phyloP scores from a whole-genome alignment of 2,888 invertebrate species.

The Noctua janthe region DNA sequence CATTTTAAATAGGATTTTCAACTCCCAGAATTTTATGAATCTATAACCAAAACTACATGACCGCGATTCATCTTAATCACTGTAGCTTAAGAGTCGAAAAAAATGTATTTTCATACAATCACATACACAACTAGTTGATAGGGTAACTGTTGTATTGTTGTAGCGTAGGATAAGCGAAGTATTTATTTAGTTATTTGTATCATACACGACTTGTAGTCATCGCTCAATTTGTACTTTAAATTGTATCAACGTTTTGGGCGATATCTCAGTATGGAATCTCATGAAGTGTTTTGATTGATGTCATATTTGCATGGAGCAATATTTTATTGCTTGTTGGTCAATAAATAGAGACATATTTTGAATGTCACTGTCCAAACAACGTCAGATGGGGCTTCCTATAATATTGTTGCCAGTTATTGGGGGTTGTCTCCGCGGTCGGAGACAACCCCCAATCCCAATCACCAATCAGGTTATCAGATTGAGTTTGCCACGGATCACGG shows the following conservation, averaged over 20 bases:
- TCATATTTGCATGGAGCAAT: neutral
- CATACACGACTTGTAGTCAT: constrained; percentile 44
- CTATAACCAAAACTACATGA: constrained; percentile 25
- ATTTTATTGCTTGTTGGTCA: neutral
- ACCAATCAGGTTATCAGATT: too few relatives aligned
- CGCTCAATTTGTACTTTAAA: constrained; percentile 63
- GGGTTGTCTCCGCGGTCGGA: too few relatives aligned
- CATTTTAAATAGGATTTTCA: neutral
- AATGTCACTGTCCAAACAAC: neutral
- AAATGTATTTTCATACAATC: constrained; percentile 69
- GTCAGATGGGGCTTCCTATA: neutral
- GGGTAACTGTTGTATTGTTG: constrained; percentile 62
- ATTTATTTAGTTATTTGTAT: constrained; percentile 64
- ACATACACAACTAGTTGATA: constrained; percentile 63
- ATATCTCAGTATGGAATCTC: constrained; percentile 62
- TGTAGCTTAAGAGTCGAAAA: constrained; percentile 44
- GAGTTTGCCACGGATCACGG: too few relatives aligned
- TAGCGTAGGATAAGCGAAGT: constrained; percentile 61
- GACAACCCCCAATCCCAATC: too few relatives aligned
- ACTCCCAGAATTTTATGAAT: neutral
- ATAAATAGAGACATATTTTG: neutral
- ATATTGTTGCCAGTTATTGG: neutral
- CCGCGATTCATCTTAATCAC: constrained; percentile 46
- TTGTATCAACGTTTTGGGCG: constrained; percentile 41
- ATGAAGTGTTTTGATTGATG: constrained; percentile 25